Evolutionary conservation across 1,140 invertebrate genomes (phyloP), one percentile per base, ranked within the genome.

Genomic region (Drosophila rhopaloa): DNA sequence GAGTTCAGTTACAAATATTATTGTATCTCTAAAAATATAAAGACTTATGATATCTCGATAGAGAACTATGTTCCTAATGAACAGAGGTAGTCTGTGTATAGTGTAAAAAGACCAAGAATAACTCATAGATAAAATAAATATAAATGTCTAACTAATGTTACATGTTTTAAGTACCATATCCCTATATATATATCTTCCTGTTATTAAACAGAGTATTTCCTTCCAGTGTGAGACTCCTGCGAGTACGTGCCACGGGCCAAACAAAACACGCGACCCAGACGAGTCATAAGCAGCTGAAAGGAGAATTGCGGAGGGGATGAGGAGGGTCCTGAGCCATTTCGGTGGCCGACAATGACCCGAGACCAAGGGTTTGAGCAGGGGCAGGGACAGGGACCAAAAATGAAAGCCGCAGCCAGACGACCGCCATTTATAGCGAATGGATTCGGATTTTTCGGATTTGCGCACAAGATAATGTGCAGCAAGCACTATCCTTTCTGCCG

Each of bases 401-500:
- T 50, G 72, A 81, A 78, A 82, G 79, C 84, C 84, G 73, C 84
- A 86, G 82, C 65, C 82, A 89, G 80, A 84, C 84, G 80, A 48
- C 68, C 77, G 82, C 78, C 80, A 84, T 89, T 89, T 83, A 89
- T 83, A 89, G 84, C 79, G 84, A 89, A 89, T 89, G 84, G 84
- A 84, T 89, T 89, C 88, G 83, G 82, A 86, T 85, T 86, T 83
- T 85, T 84, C 75, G 82, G 83, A 86, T 86, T 86, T 86, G 79
- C 83, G 76, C 84, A 82, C 76, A 89, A 88, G 84, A 88, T 88
- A 88, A 88, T 89, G 84, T 89, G 79, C 80, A 81, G 67, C 67
- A 37, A 81, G 67, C 67, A 37, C 44, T 44, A 41, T 41, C 59
- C 57, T 10, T 46, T 54, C 10, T 35, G 48, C 40, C 5, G 32